Evolutionary conservation across 2,797 vertebrate genomes (phyloP).

Genomic region (Acanthornis magna): DNA sequence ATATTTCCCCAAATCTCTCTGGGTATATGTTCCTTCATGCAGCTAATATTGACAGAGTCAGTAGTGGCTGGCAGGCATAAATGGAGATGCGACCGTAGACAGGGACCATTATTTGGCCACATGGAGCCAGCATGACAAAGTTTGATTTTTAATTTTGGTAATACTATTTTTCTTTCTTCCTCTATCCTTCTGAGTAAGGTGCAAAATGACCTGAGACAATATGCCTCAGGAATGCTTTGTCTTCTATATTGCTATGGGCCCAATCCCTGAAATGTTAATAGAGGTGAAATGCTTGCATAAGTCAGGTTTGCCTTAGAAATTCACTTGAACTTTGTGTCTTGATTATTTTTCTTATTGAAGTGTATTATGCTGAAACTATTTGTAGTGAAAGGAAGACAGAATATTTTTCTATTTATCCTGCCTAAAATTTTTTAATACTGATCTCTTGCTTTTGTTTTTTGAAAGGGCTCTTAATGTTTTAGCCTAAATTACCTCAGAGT

Average conservation of each 20-base stretch:
- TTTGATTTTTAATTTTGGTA: neutral
- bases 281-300: neutral
- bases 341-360: conserved; percentile 53
- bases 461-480: conserved; percentile 19
- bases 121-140: neutral
- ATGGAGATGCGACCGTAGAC: neutral
- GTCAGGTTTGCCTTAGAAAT: neutral
- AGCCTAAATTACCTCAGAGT: conserved; percentile 65
- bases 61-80: neutral
- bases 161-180: neutral
- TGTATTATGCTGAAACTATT: conserved; percentile 44
- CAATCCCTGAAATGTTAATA: conserved; percentile 6
- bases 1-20: neutral
- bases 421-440: conserved; percentile 43
- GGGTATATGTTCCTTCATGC: neutral
- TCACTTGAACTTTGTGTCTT: conserved; percentile 14
- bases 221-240: neutral
- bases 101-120: neutral
- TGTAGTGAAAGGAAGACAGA: conserved; percentile 19
- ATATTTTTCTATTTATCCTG: conserved; percentile 74
- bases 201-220: neutral
- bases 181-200: neutral
- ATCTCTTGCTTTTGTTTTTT: conserved; percentile 39
- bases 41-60: neutral
- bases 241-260: neutral